Base-by-base conservation (phyloP, 2,797 vertebrate genomes). In the Steatocranus sp. region DNA sequence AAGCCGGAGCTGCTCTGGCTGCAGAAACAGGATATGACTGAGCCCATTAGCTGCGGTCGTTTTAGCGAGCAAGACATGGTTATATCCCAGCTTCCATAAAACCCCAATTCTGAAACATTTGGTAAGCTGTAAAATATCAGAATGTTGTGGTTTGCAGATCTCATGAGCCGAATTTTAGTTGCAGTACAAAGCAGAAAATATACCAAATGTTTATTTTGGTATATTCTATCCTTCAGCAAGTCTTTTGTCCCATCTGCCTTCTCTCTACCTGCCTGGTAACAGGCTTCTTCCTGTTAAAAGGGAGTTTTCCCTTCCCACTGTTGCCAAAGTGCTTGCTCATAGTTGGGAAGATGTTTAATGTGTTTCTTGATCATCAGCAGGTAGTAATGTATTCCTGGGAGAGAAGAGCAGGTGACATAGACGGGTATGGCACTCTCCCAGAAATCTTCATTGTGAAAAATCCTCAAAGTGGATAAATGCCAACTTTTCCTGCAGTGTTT, bases 31-130 rank as follows among this genome's bases (percentile, higher is more conserved):
- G 20, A 68, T 23, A 36, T 68, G 36, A 25, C 36, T 25, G 0
- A 68, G 20, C 63, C 36, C 20, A 1, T 25, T 41, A 68, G n/a
- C 63, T 20, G 61, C 3, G 0, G 34, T 38, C 34, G 3, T 66
- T 38, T 38, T 23, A 3, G 36, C 3, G 1, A 41, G n/a, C 1
- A 36, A 0, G 54, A 7, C 54, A 18, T 32, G 10, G 0, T 0
- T 20, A 23, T 34, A 34, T 23, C 7, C 61, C n/a, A n/a, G n/a
- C n/a, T n/a, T n/a, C n/a, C n/a, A 23, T 41, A 23, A 38, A 66
- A 66, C 34, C 34, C n/a, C 32, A 23, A 36, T 61, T 34, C 58
- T 36, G 32, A 63, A 36, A 63, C 32, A 63, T 12, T n/a, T n/a
- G 10, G 10, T 5, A 2, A 32, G 17, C 7, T 11, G 17, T n/a